Base-by-base conservation (phyloP, 2,113 vertebrate species). In the Tenrec ecaudatus region DNA sequence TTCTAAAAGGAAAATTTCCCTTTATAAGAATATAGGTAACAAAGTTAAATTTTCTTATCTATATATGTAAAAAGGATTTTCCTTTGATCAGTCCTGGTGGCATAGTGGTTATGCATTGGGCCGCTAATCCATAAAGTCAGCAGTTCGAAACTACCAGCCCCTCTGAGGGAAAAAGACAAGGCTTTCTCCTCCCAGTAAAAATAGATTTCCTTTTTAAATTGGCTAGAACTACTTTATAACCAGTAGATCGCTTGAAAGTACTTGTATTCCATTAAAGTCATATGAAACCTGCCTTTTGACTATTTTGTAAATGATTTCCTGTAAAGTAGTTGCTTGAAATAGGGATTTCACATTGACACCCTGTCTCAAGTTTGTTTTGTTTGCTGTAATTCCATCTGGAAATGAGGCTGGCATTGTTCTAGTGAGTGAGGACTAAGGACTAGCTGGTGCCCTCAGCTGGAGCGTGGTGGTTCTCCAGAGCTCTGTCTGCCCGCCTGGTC, bases 241-340 rank as follows among this genome's bases (percentile, higher is more conserved):
- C 27, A 93, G 0, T 57, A 62, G 36, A 53, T 53, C n/a, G 90
- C 60, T 73, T 91, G 0, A 3, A 92, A 81, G 11, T 58, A 60
- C 57, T 89, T 87, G 94, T 75, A 77, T 47, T 77, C 40, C 16
- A 47, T 93, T 94, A 91, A 89, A 90, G 85, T 85, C 53, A 73
- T 36, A 20, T 31, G 43, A 31, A 11, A 1, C 25, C 12, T 79
- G 4, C 60, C 71, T 73, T 93, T 87, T 89, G n/a, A 89, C 27
- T 90, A 25, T 17, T 83, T 80, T 76, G 66, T 95, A 84, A 71
- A 68, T 92, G 69, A 75, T 90, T 78, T 77, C 86, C 36, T 90
- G 29, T 92, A 68, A 91, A 62, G 36, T 76, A 62, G 80, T 77
- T 85, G 40, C 75, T 88, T 93, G 75, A 47, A 1, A 80, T 79